A percentile compares a stretch with the other conserved stretches of the same genome.
phyloP scores from a whole-genome alignment of 2,888 invertebrate genomes.

The Psylliodes chrysocephalus region DNA sequence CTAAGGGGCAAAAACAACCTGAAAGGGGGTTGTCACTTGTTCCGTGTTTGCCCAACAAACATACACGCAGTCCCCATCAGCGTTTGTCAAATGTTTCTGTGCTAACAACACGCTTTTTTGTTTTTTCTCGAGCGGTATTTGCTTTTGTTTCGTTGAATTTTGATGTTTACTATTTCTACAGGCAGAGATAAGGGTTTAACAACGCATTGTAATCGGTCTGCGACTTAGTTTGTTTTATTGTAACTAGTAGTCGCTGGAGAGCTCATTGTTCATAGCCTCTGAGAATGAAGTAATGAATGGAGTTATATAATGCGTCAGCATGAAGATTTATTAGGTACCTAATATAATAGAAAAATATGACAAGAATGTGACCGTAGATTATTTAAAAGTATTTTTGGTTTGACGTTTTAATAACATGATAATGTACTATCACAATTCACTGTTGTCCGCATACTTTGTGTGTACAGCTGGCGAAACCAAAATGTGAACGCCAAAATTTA shows the following conservation, averaged over 20 bases:
- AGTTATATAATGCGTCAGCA: no score
- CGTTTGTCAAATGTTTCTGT: constrained; percentile 62
- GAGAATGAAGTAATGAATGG: background rate
- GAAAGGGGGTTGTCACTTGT: constrained; percentile 25
- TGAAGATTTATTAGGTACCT: no score
- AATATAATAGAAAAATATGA: no score
- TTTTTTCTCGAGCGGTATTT: constrained; percentile 54
- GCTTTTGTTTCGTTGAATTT: constrained; percentile 50
- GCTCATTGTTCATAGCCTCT: background rate
- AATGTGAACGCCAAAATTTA: no score
- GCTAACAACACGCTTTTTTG: constrained; percentile 53
- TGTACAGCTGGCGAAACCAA: no score
- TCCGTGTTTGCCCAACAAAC: constrained; percentile 23
- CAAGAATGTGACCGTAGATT: no score
- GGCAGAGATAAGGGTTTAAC: constrained; percentile 22
- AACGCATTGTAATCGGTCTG: background rate
- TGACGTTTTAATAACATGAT: no score
- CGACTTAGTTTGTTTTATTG: background rate
- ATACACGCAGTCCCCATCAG: constrained; percentile 46
- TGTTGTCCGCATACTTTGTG: no score
- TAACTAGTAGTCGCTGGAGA: background rate
- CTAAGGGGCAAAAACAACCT: background rate
- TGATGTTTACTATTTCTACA: constrained; percentile 43
- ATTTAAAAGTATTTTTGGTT: no score
- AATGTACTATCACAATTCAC: no score